A percentile compares a stretch with the other conserved stretches of the same genome.
phyloP scores from a whole-genome alignment of 2,797 vertebrate genomes.

The Gymnoscopelus microlampas region DNA sequence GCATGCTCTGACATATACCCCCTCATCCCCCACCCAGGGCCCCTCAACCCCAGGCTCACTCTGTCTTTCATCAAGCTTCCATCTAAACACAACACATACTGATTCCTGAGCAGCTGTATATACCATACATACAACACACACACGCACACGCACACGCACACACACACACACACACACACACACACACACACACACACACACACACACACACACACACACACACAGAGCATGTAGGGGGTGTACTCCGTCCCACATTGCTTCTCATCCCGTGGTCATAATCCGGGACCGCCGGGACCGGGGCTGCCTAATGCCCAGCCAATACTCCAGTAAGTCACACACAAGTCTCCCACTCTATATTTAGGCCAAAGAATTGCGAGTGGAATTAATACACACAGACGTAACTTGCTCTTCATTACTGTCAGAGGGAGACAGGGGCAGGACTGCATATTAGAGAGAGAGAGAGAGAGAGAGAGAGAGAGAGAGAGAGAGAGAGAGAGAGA shows the following conservation, averaged over 20 bases:
- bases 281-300: constrained; percentile 29
- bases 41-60: constrained; percentile 5
- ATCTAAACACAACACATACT: not conserved
- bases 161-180: not conserved
- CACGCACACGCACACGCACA: not conserved
- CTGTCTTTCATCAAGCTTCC: constrained; percentile 2
- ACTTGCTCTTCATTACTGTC: constrained; percentile 66
- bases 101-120: not conserved
- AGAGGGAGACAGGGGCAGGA: constrained; percentile 27
- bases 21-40: not conserved
- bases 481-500: constrained; percentile 12
- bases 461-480: constrained; percentile 1
- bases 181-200: too few relatives aligned
- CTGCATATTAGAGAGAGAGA: not conserved
- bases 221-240: too few relatives aligned
- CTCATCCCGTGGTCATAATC: too few relatives aligned
- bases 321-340: constrained; percentile 53
- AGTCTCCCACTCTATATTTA: constrained; percentile 62
- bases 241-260: too few relatives aligned
- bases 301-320: constrained; percentile 45
- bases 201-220: too few relatives aligned
- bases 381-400: constrained; percentile 66
- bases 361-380: constrained; percentile 57
- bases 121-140: not conserved
- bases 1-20: constrained; percentile 24